Conservation (phyloP, 1,140 invertebrate genomes). For the Callitettix versicolor region DNA sequence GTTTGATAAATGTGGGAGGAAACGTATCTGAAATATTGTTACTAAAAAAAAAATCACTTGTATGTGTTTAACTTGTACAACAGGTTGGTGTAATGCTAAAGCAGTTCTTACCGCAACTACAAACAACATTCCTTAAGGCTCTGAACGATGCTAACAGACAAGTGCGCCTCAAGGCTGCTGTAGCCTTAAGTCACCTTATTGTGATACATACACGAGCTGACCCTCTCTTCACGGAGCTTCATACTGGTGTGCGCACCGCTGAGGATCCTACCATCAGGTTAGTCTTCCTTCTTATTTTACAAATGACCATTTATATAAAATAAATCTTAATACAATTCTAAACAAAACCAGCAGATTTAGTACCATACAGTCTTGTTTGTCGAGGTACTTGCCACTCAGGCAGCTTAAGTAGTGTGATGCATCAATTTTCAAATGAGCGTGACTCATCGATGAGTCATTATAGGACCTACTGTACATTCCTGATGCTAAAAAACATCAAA, state of each 20-base stretch:
- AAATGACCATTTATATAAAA: not conserved
- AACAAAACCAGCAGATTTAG: not conserved
- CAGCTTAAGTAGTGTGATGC: too few species aligned
- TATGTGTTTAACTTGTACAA: too few species aligned
- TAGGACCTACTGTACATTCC: too few species aligned
- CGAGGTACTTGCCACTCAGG: not conserved
- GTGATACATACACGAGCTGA: slow-evolving; percentile 80
- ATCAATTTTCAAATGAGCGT: too few species aligned
- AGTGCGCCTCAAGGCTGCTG: slow-evolving; percentile 81
- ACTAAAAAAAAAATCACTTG: too few species aligned
- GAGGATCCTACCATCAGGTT: slow-evolving; percentile 73
- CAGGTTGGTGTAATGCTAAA: slow-evolving; percentile 85
- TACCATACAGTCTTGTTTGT: not conserved
- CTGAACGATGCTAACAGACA: slow-evolving; percentile 77
- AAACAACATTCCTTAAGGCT: slow-evolving; percentile 94
- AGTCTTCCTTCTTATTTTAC: too few species aligned
- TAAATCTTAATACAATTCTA: not conserved
- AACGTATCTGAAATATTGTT: not conserved
- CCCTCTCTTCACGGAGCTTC: slow-evolving; percentile 83
- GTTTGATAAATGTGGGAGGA: too few species aligned
- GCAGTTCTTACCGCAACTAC: slow-evolving; percentile 94
- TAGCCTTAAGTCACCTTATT: slow-evolving; percentile 78
- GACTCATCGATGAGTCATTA: too few species aligned
- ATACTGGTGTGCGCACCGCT: slow-evolving; percentile 69
- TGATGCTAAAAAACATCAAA: too few species aligned